Conservation (phyloP, 2,888 invertebrate genomes). For the Melieria omissa region DNA sequence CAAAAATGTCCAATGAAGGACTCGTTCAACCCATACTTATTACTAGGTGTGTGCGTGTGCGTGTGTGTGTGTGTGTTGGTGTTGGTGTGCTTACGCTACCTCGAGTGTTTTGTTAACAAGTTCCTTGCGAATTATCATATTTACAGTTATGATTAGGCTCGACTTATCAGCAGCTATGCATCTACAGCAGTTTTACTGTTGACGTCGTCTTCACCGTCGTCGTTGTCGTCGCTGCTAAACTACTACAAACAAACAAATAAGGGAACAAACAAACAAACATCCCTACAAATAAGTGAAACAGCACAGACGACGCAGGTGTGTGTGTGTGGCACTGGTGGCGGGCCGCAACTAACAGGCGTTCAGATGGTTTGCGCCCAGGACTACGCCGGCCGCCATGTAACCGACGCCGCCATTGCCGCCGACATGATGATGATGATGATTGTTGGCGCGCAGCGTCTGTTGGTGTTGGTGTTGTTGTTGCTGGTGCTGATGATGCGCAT, state of each 20-base stretch:
- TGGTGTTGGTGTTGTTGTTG: conserved; percentile 45
- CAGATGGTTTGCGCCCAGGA: conserved; percentile 64
- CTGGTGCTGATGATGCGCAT: conserved; percentile 44
- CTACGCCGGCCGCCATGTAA: conserved; percentile 65
- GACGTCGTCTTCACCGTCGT: no score
- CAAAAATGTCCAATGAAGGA: no score
- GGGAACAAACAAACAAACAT: no score
- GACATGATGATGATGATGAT: conserved; percentile 48
- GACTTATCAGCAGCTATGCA: no score
- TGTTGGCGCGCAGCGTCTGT: conserved; percentile 44
- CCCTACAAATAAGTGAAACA: no score
- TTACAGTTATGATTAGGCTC: conserved; percentile 1
- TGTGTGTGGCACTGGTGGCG: conserved; percentile 18
- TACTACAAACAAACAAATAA: no score
- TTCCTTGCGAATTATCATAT: conserved; percentile 9
- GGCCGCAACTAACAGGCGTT: conserved; percentile 62
- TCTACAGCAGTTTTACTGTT: no score
- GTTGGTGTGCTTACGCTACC: not conserved
- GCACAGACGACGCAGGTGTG: no score
- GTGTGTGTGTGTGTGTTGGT: not conserved
- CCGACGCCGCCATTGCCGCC: conserved; percentile 56
- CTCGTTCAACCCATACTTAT: no score
- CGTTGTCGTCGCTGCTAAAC: no score
- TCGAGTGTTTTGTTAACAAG: conserved; percentile 12
- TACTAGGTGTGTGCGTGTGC: not conserved